Conservation (phyloP, 2,888 invertebrate genomes). For the Microctonus hyperodae region DNA sequence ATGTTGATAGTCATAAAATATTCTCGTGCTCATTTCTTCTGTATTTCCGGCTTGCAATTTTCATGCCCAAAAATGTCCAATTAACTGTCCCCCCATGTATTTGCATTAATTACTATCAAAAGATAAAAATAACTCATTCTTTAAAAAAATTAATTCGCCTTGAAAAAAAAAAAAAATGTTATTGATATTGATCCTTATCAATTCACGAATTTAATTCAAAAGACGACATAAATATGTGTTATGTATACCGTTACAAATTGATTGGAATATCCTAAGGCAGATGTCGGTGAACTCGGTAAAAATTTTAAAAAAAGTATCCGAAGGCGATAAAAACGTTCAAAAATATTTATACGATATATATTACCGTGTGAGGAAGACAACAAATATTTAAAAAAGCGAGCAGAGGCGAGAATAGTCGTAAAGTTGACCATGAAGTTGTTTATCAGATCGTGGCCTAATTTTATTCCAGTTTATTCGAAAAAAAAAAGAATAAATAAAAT, state of each 20-base stretch:
- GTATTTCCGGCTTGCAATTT: slow-evolving; percentile 1
- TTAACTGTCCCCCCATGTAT: neutral
- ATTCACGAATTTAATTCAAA: slow-evolving; percentile 2
- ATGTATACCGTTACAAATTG: slow-evolving; percentile 10
- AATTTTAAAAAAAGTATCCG: neutral
- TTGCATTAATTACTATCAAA: slow-evolving; percentile 1
- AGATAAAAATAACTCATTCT: neutral
- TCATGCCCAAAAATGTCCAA: slow-evolving; percentile 5
- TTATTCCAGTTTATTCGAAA: slow-evolving; percentile 51
- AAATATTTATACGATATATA: neutral
- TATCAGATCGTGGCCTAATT: slow-evolving; percentile 53
- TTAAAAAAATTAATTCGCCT: slow-evolving; percentile 9
- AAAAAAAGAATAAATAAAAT: slow-evolving; percentile 17
- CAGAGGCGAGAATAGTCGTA: slow-evolving; percentile 19
- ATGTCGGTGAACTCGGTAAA: slow-evolving; percentile 37
- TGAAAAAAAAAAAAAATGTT: slow-evolving; percentile 18
- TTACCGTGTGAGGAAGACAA: neutral
- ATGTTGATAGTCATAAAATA: slow-evolving; percentile 22
- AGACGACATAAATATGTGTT: neutral
- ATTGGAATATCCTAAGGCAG: slow-evolving; percentile 26
- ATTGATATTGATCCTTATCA: slow-evolving; percentile 3
- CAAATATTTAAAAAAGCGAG: slow-evolving; percentile 21
- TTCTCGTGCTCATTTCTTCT: neutral
- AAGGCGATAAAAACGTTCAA: slow-evolving; percentile 23
- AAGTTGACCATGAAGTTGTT: slow-evolving; percentile 27